These are phyloP conservation scores for Myotis planiceps DNA, from an alignment of 2,797 vertebrate genomes.

Conservation along the genomic window DNA sequence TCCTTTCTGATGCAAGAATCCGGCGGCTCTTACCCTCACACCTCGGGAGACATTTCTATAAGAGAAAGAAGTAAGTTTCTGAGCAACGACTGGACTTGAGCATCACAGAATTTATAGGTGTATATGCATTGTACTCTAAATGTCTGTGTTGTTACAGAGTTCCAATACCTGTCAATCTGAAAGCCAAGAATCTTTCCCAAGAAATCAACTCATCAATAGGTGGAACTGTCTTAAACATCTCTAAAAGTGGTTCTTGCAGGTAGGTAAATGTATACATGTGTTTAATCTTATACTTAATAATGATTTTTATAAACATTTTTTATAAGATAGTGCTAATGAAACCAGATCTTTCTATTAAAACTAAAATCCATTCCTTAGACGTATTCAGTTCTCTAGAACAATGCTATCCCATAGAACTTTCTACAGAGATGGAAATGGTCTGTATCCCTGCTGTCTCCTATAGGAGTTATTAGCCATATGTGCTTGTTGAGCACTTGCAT, in stretches of 20 bases:
- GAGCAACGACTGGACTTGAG: neutral
- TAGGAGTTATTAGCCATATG: neutral
- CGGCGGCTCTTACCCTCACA: slow-evolving; percentile 92
- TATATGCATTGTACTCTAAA: neutral
- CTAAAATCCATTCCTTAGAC: neutral
- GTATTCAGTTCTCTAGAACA: neutral
- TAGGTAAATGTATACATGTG: slow-evolving; percentile 79
- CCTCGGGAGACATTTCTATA: slow-evolving; percentile 95
- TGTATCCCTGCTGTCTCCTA: neutral
- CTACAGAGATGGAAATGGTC: neutral
- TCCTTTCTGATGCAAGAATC: slow-evolving; percentile 93
- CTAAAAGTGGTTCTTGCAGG: slow-evolving; percentile 95
- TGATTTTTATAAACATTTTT: neutral
- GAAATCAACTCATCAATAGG: slow-evolving; percentile 89
- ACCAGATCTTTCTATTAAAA: neutral
- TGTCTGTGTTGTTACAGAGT: slow-evolving; percentile 82
- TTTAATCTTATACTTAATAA: neutral
- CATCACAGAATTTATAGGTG: neutral
- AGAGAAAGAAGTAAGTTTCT: slow-evolving; percentile 92
- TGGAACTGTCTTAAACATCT: slow-evolving; percentile 91
- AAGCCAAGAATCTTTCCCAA: slow-evolving; percentile 89
- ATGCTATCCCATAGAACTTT: neutral
- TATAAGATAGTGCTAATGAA: neutral
- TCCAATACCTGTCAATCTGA: slow-evolving; percentile 92
- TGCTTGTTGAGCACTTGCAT: neutral